Percentiles rank a stretch among this genome's conserved stretches.
phyloP scores from a whole-genome alignment of 2,113 vertebrate genomes.

The Daubentonia madagascariensis region DNA sequence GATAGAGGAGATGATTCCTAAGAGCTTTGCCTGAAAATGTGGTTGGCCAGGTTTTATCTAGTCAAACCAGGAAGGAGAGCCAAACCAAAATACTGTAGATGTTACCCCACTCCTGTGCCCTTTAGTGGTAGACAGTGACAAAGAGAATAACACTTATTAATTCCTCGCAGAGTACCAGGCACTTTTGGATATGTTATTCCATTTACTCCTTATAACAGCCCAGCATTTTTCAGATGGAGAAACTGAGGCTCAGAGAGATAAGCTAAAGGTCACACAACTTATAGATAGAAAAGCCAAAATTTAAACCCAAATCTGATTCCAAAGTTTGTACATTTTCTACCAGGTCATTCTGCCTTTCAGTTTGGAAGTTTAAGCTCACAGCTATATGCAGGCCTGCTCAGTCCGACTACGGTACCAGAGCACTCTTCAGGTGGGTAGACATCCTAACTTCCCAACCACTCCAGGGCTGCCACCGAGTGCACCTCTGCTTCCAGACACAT shows the following conservation, averaged over 20 bases:
- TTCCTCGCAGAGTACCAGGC: not conserved
- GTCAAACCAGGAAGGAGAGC: not conserved
- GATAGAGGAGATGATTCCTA: not conserved
- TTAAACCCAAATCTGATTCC: not conserved
- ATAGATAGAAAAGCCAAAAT: not conserved
- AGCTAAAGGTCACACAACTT: not conserved
- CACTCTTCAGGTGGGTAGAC: not conserved
- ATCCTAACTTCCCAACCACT: not conserved
- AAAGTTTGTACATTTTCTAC: not conserved
- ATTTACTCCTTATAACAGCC: not conserved
- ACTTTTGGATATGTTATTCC: not conserved
- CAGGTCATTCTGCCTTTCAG: not conserved
- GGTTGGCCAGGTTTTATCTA: not conserved
- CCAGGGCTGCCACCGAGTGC: accelerated
- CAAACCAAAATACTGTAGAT: not conserved
- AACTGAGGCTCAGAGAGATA: not conserved
- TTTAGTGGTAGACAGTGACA: not conserved
- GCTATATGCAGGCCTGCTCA: not conserved
- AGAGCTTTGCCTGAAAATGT: not conserved
- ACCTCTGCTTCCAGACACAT: not conserved
- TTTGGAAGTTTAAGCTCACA: not conserved
- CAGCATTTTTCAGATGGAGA: slow-evolving; percentile 9
- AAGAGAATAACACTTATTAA: not conserved
- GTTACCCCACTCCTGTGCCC: not conserved
- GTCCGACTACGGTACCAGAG: not conserved